Evolutionary conservation across 1,140 invertebrate genomes (phyloP).

Genomic region (Hesperophylax magnus): DNA sequence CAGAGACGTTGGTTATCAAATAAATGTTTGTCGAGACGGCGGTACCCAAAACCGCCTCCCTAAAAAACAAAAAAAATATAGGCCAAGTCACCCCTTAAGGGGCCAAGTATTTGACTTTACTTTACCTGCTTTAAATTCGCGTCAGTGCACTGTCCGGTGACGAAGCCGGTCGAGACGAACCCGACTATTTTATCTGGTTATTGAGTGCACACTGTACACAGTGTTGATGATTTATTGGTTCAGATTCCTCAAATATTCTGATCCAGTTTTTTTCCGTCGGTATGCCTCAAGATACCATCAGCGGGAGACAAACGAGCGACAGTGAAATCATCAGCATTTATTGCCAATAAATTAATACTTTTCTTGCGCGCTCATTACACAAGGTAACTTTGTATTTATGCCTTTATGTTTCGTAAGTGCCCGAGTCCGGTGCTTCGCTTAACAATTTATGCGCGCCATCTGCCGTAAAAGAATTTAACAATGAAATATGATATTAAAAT

Average conservation of each 20-base stretch:
- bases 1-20: too few species aligned
- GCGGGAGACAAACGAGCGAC: conserved; percentile 5
- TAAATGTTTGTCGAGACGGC: too few species aligned
- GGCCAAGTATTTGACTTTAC: too few species aligned
- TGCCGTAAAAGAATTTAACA: too few species aligned
- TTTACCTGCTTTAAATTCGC: not conserved
- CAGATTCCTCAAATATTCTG: conserved; percentile 48
- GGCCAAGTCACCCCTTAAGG: too few species aligned
- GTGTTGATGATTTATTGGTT: conserved; percentile 55
- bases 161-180: not conserved
- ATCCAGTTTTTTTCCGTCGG: conserved; percentile 43
- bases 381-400: too few species aligned
- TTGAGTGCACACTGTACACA: not conserved
- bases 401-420: too few species aligned
- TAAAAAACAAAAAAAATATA: too few species aligned
- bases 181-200: not conserved
- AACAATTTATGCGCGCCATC: too few species aligned
- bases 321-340: not conserved
- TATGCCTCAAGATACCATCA: not conserved
- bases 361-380: not conserved
- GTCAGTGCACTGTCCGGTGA: not conserved
- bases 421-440: too few species aligned
- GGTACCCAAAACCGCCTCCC: too few species aligned
- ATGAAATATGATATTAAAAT: too few species aligned
- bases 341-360: not conserved